Base-by-base conservation (phyloP, 2,888 invertebrate species). In the Lottia scabra region DNA sequence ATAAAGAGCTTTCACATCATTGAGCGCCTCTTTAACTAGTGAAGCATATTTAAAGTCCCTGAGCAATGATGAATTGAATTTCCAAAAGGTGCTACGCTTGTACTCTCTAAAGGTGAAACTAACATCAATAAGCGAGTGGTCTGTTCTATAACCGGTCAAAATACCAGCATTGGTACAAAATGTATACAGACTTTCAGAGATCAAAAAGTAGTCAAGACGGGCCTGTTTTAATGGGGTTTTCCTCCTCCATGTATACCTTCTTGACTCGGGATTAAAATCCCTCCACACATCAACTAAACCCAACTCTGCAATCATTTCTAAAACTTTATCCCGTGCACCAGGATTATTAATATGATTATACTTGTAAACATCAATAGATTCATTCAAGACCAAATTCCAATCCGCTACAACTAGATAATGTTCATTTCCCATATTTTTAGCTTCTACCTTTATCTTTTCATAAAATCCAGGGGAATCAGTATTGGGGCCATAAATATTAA, bases 41-140 rank as follows among this genome's bases (percentile, higher is more conserved):
- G 44, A 16, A 45, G 44, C 30, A 70, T 45, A 70, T 6, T 70
- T 48, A 4, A 26, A 19, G n/a, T 72, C 72, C 64, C 48, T 30
- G 38, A 72, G 44, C 19, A 71, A 27, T 71, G 44, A 67, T 71
- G n/a, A 71, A 71, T 67, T 67, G n/a, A n/a, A n/a, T n/a, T n/a
- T 67, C 71, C 71, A 72, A 68, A 63, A 68, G 38, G n/a, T 19
- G 13, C 48, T 67, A 12, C 46, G 38, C 65, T 23, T 48, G 1
- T 16, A 67, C 15, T 67, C 16, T 23, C 63, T 56, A 38, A 48
- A 23, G 15, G 65, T 30, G n/a, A 71, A 27, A 16, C 15, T 27
- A 48, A 71, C 19, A 30, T 65, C 30, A 26, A 65, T 66, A 63
- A 45, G 15, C 3, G 63, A 71, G 38, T 71, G 67, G 30, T 71